Percentiles rank a stretch among this genome's conserved stretches.
Conservation (phyloP, 2,888 invertebrate genomes). For the Chironomus tentans region DNA sequence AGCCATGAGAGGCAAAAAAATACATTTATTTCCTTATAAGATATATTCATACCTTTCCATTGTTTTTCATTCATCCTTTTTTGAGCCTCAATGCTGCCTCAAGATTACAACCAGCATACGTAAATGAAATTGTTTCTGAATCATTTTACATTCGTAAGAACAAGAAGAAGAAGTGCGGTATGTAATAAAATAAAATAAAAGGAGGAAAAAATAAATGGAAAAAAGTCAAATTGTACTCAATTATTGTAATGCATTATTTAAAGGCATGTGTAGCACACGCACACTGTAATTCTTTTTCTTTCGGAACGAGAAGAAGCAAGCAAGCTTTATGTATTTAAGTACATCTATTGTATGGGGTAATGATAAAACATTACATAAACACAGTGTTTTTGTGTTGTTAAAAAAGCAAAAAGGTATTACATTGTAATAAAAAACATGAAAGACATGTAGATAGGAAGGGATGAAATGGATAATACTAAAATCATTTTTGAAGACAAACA, state of each 20-base stretch:
- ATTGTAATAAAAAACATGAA: background rate
- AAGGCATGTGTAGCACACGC: background rate
- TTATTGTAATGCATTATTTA: conserved; percentile 24
- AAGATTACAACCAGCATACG: no score
- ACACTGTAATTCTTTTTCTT: background rate
- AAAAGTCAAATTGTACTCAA: conserved; percentile 20
- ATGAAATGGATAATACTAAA: background rate
- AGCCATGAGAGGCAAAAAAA: no score
- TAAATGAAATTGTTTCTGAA: no score
- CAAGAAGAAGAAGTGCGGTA: background rate
- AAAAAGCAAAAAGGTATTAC: background rate
- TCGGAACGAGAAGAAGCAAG: background rate
- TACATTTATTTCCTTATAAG: no score
- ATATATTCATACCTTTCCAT: background rate
- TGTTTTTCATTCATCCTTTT: background rate
- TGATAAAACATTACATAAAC: background rate
- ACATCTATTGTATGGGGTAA: background rate
- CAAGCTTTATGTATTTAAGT: background rate
- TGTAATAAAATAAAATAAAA: background rate
- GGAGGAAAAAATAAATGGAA: background rate
- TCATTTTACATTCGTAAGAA: no score
- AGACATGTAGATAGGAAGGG: background rate
- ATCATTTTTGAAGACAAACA: conserved; percentile 5
- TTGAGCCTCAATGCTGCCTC: background rate
- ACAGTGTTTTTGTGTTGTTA: background rate